These are phyloP conservation scores for Osmerus mordax DNA, from an alignment of 2,113 vertebrate genomes.

Conservation along the genomic window DNA sequence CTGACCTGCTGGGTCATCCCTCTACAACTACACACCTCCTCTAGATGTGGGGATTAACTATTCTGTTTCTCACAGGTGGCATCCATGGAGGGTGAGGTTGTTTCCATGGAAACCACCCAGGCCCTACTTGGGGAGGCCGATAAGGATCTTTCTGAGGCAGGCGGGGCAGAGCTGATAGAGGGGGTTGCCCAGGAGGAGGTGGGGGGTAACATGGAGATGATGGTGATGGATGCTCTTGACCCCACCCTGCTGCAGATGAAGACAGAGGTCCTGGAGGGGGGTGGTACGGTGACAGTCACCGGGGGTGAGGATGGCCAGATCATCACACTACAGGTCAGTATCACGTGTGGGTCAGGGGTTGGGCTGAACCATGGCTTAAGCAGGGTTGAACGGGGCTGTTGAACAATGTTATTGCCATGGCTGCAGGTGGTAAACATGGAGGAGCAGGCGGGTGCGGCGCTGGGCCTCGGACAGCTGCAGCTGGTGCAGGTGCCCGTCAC, in stretches of 20 bases:
- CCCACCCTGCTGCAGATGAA: slow-evolving; percentile 87
- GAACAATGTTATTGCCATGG: not conserved
- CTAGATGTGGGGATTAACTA: not conserved
- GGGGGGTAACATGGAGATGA: slow-evolving; percentile 71
- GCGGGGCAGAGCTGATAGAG: slow-evolving; percentile 72
- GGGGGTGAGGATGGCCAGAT: slow-evolving; percentile 88
- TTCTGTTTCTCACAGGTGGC: slow-evolving; percentile 37
- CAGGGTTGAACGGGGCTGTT: not conserved
- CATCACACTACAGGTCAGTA: slow-evolving; percentile 71
- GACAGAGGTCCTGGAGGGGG: slow-evolving; percentile 84
- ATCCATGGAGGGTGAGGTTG: slow-evolving; percentile 80
- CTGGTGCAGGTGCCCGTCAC: slow-evolving; percentile 87
- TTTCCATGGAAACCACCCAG: slow-evolving; percentile 78
- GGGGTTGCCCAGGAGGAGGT: not conserved
- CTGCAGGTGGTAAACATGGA: slow-evolving; percentile 89
- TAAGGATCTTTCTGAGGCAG: slow-evolving; percentile 80
- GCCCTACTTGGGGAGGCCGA: slow-evolving; percentile 86
- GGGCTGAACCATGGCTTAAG: not conserved
- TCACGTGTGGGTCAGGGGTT: not conserved
- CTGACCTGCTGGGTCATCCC: not conserved
- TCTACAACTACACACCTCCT: not conserved
- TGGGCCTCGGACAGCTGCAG: slow-evolving; percentile 86
- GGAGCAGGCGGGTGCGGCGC: slow-evolving; percentile 73
- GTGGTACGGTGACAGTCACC: slow-evolving; percentile 67
- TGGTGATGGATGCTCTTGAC: slow-evolving; percentile 81